A percentile compares a stretch with the other conserved stretches of the same genome.
These are phyloP conservation scores for Druceiella hillmani DNA, from an alignment of 2,888 invertebrate genomes.

Conservation along the genomic window DNA sequence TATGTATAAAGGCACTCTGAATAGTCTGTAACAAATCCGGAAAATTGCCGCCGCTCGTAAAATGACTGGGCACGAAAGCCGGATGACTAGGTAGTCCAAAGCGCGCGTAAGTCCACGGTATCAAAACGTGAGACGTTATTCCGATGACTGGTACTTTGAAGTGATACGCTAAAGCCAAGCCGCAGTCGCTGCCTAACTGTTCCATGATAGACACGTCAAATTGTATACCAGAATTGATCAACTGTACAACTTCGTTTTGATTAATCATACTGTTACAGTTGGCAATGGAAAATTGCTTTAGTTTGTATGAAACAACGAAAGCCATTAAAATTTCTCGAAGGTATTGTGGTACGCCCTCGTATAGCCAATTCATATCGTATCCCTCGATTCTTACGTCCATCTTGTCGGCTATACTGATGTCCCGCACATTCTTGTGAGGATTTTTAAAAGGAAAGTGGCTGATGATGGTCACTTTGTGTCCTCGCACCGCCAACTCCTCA, in stretches of 20 bases:
- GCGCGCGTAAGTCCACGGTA: slow-evolving; percentile 52
- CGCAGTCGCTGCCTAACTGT: slow-evolving; percentile 52
- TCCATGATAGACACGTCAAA: slow-evolving; percentile 54
- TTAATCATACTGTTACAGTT: slow-evolving; percentile 26
- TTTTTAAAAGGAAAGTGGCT: slow-evolving; percentile 51
- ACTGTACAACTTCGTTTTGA: slow-evolving; percentile 24
- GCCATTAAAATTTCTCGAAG: slow-evolving; percentile 21
- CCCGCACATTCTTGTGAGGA: slow-evolving; percentile 46
- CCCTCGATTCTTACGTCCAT: no score
- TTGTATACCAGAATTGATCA: slow-evolving; percentile 28
- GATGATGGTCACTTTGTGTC: slow-evolving; percentile 59
- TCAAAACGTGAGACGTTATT: slow-evolving; percentile 45
- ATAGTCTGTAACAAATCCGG: slow-evolving; percentile 40
- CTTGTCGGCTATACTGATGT: no score
- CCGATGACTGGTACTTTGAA: slow-evolving; percentile 49
- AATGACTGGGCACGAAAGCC: slow-evolving; percentile 50
- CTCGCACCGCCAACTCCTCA: slow-evolving; percentile 49
- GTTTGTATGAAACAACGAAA: slow-evolving; percentile 19
- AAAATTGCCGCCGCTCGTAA: slow-evolving; percentile 37
- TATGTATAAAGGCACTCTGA: slow-evolving; percentile 33
- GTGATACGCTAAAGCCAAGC: slow-evolving; percentile 48
- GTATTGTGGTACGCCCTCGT: slow-evolving; percentile 16
- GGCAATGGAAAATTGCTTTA: slow-evolving; percentile 25
- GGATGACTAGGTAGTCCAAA: slow-evolving; percentile 53
- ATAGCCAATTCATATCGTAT: slow-evolving; percentile 20